Evolutionary conservation across 2,113 vertebrate species (phyloP).

Genomic region (Falcunculus frontatus): DNA sequence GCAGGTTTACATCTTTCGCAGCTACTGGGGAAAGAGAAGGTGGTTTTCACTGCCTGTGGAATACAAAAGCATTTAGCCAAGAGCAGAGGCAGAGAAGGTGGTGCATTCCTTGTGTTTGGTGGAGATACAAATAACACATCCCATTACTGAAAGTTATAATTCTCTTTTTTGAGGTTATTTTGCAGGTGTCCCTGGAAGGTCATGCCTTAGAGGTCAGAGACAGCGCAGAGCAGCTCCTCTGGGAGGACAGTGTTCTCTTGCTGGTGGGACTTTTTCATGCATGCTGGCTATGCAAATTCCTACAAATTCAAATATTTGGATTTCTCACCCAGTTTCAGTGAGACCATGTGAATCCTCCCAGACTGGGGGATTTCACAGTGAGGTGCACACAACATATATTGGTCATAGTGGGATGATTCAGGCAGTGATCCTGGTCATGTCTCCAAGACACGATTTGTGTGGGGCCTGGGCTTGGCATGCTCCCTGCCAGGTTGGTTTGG

Average conservation of each 20-base stretch:
- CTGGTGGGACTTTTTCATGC: not conserved
- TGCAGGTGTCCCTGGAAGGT: not conserved
- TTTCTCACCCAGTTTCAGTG: not conserved
- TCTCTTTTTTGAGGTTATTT: not conserved
- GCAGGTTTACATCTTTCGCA: not conserved
- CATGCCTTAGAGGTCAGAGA: not conserved
- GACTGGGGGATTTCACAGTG: not conserved
- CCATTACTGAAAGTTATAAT: not conserved
- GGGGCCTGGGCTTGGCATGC: not conserved
- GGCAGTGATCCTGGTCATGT: not conserved
- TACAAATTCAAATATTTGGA: not conserved
- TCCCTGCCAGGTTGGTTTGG: not conserved
- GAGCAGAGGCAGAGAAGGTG: not conserved
- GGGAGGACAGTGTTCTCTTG: not conserved
- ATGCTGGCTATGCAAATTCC: not conserved
- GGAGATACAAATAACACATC: not conserved
- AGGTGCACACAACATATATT: not conserved
- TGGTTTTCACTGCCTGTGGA: not conserved
- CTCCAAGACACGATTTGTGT: not conserved
- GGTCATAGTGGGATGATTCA: fast-evolving
- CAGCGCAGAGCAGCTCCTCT: not conserved
- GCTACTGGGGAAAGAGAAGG: not conserved
- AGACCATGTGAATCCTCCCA: not conserved
- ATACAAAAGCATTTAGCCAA: not conserved
- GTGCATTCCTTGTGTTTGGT: not conserved